Conservation (phyloP, 2,888 invertebrate species). For the Nesidiocoris tenuis region DNA sequence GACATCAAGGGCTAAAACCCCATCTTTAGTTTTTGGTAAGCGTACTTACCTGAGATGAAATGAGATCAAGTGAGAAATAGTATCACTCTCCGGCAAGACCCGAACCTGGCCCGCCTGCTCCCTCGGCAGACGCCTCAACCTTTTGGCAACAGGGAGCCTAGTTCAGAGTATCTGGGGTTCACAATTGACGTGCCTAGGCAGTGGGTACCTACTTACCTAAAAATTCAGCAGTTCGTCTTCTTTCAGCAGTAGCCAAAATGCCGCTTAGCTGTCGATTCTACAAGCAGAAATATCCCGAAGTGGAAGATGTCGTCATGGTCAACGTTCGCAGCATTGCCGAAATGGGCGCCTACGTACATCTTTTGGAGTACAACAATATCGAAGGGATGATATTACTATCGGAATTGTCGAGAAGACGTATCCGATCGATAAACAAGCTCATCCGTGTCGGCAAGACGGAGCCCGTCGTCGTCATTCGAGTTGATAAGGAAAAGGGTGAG, state of each 20-base stretch:
- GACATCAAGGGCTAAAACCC: no score
- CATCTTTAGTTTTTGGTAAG: no score
- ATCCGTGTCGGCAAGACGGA: slow-evolving; percentile 98
- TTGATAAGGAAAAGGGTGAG: slow-evolving; percentile 96
- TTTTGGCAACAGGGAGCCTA: no score
- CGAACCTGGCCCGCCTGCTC: no score
- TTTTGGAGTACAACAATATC: slow-evolving; percentile 97
- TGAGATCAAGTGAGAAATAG: no score
- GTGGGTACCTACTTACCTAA: no score
- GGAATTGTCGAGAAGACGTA: slow-evolving; percentile 96
- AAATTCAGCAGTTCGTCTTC: no score
- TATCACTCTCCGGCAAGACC: no score
- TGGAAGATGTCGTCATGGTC: slow-evolving; percentile 99
- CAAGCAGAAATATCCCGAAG: slow-evolving; percentile 94
- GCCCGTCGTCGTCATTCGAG: slow-evolving; percentile 98
- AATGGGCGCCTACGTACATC: slow-evolving; percentile 99
- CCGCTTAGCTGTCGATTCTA: slow-evolving; percentile 95
- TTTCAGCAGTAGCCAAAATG: slow-evolving; percentile 60
- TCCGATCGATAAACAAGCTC: slow-evolving; percentile 97
- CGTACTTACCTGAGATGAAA: no score
- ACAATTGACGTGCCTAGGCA: no score
- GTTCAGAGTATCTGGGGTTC: no score
- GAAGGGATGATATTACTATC: slow-evolving; percentile 99
- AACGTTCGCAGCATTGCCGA: slow-evolving; percentile 97
- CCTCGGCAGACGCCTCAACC: no score